Evolutionary conservation across 2,888 invertebrate species (phyloP).

Genomic region (Dryadula phaetusa): DNA sequence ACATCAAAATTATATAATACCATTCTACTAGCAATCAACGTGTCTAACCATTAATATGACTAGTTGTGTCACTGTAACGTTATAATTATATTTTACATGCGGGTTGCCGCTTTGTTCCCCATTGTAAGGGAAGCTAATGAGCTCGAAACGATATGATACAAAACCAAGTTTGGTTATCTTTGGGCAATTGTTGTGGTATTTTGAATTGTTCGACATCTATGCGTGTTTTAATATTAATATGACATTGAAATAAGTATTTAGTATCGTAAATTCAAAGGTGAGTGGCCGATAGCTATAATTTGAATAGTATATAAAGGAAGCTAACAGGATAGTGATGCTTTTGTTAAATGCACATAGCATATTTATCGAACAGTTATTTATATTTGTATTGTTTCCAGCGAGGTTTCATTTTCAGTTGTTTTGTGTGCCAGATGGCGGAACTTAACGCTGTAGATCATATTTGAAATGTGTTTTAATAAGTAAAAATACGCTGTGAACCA

Average conservation of each 20-base stretch:
- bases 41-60: constrained; percentile 3
- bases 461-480: no score
- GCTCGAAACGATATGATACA: constrained; percentile 25
- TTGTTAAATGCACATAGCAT: neutral
- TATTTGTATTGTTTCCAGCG: no score
- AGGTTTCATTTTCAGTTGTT: no score
- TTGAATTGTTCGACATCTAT: constrained; percentile 21
- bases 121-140: constrained; percentile 18
- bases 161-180: constrained; percentile 33
- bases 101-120: constrained; percentile 32
- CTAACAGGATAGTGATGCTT: neutral
- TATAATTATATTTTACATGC: constrained; percentile 34
- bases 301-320: no score
- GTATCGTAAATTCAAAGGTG: neutral
- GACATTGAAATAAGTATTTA: neutral
- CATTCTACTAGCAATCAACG: neutral
- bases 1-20: neutral
- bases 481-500: no score
- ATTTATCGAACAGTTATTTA: no score
- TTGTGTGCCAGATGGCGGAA: no score
- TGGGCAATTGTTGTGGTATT: constrained; percentile 30
- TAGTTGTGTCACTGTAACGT: neutral
- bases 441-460: no score
- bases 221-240: neutral
- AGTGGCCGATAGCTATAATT: neutral